Evolutionary conservation across 2,797 vertebrate species (phyloP).

Genomic region (Chanos chanos): DNA sequence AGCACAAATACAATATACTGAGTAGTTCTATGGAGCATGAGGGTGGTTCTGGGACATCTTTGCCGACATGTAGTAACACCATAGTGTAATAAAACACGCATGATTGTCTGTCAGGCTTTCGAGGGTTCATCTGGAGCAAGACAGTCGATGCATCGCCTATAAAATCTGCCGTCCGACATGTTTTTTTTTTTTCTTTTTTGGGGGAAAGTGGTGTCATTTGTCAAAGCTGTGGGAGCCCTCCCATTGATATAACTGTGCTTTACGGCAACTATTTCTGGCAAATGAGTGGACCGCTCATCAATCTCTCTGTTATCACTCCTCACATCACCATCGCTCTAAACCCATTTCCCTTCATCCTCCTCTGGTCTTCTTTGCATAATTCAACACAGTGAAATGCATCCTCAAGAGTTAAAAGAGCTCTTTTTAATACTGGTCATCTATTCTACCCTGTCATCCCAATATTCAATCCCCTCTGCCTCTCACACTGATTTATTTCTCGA

Average conservation of each 20-base stretch:
- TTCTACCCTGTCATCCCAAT: conserved; percentile 18
- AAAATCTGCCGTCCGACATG: no score
- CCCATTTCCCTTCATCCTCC: not conserved
- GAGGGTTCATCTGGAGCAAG: no score
- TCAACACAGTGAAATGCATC: conserved; percentile 2
- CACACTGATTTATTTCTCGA: no score
- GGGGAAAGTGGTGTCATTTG: no score
- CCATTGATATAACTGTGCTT: conserved; percentile 13
- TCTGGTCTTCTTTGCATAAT: conserved; percentile 11
- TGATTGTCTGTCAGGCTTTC: no score
- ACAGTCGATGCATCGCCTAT: no score
- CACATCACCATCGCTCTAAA: not conserved
- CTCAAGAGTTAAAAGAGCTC: conserved; percentile 12
- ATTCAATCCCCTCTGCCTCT: not conserved
- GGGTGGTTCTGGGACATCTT: no score
- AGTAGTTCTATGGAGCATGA: no score
- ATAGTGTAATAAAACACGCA: no score
- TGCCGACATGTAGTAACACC: no score
- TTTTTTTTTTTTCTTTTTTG: no score
- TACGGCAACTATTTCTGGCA: conserved; percentile 1
- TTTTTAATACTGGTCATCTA: conserved; percentile 36
- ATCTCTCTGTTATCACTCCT: conserved; percentile 4
- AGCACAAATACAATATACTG: no score
- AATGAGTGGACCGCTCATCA: conserved; percentile 13
- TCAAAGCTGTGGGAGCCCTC: conserved; percentile 13